phyloP scores from a whole-genome alignment of 2,888 invertebrate genomes.

The Monochamus alternatus region DNA sequence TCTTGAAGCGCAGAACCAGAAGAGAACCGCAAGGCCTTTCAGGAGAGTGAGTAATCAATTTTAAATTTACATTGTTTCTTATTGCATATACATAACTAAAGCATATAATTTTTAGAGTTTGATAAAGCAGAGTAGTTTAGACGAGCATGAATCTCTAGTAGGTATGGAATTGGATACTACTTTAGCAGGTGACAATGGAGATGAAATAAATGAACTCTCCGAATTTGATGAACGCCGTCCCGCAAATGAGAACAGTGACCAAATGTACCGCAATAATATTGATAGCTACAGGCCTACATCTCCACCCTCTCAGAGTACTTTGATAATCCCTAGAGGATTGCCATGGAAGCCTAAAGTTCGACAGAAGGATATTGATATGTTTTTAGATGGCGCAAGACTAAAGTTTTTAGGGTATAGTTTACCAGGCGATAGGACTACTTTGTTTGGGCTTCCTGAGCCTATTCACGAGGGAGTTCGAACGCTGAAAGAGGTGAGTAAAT shows the following conservation, averaged over 20 bases:
- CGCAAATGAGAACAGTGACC: conserved; percentile 67
- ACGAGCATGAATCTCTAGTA: conserved; percentile 82
- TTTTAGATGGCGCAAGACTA: conserved; percentile 90
- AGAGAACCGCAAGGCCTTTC: conserved; percentile 81
- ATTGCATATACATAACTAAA: not conserved
- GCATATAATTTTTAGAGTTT: conserved; percentile 75
- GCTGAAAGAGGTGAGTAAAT: conserved; percentile 77
- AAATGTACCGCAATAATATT: conserved; percentile 63
- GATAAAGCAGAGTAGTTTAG: conserved; percentile 93
- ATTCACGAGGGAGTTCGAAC: conserved; percentile 97
- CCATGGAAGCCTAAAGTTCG: conserved; percentile 99
- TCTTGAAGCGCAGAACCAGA: conserved; percentile 88
- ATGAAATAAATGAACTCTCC: conserved; percentile 70
- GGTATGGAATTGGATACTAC: conserved; percentile 80
- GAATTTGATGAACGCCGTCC: conserved; percentile 73
- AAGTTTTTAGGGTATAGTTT: conserved; percentile 98
- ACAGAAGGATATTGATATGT: conserved; percentile 93
- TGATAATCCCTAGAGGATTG: conserved; percentile 73
- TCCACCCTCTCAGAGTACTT: conserved; percentile 54
- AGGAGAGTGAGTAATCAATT: conserved; percentile 72
- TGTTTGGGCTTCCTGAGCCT: conserved; percentile 96
- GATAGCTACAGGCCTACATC: conserved; percentile 61
- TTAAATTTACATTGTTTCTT: not conserved
- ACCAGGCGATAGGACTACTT: conserved; percentile 87
- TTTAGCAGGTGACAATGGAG: conserved; percentile 69